Percentiles rank a stretch among this genome's conserved stretches.
Conservation (phyloP, 2,888 invertebrate genomes). For the Cynaeus angustus region DNA sequence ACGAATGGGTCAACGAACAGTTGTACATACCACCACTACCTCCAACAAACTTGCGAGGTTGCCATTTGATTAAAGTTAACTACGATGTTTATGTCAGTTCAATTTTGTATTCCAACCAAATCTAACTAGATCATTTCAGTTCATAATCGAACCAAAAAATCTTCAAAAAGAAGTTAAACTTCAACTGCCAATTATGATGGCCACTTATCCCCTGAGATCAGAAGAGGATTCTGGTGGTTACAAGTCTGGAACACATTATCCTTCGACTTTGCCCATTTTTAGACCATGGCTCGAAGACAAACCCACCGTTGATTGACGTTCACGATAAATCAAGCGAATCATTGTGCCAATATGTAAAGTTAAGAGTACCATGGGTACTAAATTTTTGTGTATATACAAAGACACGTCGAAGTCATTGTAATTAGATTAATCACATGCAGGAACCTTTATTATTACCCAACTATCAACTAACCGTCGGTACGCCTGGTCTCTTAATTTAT, state of each 20-base stretch:
- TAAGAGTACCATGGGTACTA: not conserved
- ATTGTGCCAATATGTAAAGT: conserved; percentile 44
- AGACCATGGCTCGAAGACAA: conserved; percentile 91
- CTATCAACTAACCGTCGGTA: too few relatives aligned
- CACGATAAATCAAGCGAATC: conserved; percentile 7
- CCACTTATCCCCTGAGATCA: conserved; percentile 89
- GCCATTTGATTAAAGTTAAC: conserved; percentile 93
- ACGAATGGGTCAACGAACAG: conserved; percentile 91
- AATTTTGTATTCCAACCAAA: not conserved
- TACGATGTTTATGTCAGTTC: conserved; percentile 92
- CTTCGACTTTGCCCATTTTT: conserved; percentile 92
- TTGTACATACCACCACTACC: conserved; percentile 95
- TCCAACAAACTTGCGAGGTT: conserved; percentile 94
- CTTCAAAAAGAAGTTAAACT: conserved; percentile 93
- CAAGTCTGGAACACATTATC: conserved; percentile 92
- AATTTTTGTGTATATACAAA: too few relatives aligned
- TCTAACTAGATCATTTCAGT: conserved; percentile 74
- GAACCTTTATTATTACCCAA: too few relatives aligned
- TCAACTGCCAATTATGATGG: conserved; percentile 92
- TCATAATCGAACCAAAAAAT: conserved; percentile 92
- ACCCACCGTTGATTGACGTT: conserved; percentile 67
- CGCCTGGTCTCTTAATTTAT: too few relatives aligned
- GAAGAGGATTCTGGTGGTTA: conserved; percentile 79
- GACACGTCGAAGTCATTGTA: not conserved
- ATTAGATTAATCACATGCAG: too few relatives aligned